Conservation (phyloP, 1,140 invertebrate species). For the Pseudoatta argentina region DNA sequence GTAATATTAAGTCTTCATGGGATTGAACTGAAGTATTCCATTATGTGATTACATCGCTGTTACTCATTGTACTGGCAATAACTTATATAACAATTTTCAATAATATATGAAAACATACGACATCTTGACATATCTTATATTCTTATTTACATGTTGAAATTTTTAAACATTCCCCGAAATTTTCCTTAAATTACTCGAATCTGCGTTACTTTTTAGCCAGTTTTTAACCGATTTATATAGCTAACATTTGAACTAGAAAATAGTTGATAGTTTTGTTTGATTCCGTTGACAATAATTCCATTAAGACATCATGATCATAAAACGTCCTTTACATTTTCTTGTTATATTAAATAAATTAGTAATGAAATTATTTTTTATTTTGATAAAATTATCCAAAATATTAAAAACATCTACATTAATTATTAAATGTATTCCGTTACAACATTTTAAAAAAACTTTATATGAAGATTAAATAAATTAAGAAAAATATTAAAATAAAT, state of each 20-base stretch:
- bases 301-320: slow-evolving; percentile 59
- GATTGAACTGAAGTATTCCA: not conserved
- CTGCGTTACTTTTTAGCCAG: slow-evolving; percentile 65
- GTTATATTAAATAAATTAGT: slow-evolving; percentile 20
- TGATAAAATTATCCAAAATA: not conserved
- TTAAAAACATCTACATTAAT: not conserved
- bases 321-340: slow-evolving; percentile 18
- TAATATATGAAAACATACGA: slow-evolving; percentile 44
- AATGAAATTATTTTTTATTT: not conserved
- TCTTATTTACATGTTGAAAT: slow-evolving; percentile 5
- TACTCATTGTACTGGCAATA: slow-evolving; percentile 60
- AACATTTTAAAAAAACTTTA: not conserved
- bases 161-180: slow-evolving; percentile 18
- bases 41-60: slow-evolving; percentile 31
- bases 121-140: slow-evolving; percentile 28
- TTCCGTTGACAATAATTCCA: slow-evolving; percentile 59
- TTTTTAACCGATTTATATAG: slow-evolving; percentile 48
- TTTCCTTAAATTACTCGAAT: slow-evolving; percentile 26
- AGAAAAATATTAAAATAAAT: slow-evolving; percentile 11
- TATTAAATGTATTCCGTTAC: not conserved
- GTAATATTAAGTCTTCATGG: not conserved
- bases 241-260: slow-evolving; percentile 68
- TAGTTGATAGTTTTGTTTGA: slow-evolving; percentile 68
- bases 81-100: slow-evolving; percentile 30
- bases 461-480: not conserved